Conservation (phyloP, 2,888 invertebrate species). For the Drosophila acutilabella region DNA sequence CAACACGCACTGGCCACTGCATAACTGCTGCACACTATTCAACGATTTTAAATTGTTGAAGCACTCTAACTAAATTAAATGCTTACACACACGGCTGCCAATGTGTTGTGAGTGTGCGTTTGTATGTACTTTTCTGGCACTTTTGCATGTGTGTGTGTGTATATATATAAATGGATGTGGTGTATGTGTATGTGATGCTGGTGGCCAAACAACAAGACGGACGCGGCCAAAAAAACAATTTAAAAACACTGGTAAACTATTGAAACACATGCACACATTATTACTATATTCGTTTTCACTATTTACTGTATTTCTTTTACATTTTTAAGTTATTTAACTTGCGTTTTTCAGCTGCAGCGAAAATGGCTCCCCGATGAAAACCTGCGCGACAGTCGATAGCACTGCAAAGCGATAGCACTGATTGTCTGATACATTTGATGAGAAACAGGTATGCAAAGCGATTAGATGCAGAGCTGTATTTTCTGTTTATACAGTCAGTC, state of each 20-base stretch:
- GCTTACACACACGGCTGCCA: conserved; percentile 46
- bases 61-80: conserved; percentile 64
- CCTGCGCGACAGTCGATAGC: conserved; percentile 58
- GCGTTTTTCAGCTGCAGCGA: conserved; percentile 63
- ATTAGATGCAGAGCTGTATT: conserved; percentile 21
- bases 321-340: conserved; percentile 70
- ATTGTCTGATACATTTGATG: conserved; percentile 14
- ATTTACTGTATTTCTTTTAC: conserved; percentile 55
- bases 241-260: conserved; percentile 53
- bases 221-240: conserved; percentile 54
- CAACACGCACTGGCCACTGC: conserved; percentile 21
- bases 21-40: conserved; percentile 27
- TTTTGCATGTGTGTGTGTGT: conserved; percentile 41
- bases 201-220: conserved; percentile 57
- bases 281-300: conserved; percentile 43
- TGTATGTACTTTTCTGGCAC: conserved; percentile 51
- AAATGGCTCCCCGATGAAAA: conserved; percentile 64
- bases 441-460: conserved; percentile 3
- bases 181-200: conserved; percentile 69
- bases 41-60: conserved; percentile 42
- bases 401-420: conserved; percentile 39
- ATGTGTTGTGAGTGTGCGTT: conserved; percentile 44
- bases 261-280: conserved; percentile 56
- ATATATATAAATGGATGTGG: conserved; percentile 34
- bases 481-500: conserved; percentile 3